Conservation (phyloP, 2,113 vertebrate species). For the Seriola rivoliana region DNA sequence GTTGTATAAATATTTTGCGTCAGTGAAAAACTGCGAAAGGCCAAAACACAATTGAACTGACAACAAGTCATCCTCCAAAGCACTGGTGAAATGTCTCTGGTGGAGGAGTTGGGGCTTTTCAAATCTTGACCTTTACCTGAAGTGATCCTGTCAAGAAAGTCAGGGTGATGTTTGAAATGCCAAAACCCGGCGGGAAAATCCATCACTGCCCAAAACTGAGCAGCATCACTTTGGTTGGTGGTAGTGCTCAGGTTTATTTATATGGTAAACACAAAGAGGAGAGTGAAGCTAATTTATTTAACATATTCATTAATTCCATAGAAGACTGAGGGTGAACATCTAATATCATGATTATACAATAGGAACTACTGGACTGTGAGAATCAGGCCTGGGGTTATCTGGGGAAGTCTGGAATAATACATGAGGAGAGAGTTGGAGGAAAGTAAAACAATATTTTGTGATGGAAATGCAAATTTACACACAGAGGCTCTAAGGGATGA, state of each 20-base stretch:
- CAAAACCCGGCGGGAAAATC: slow-evolving; percentile 21
- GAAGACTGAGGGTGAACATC: background rate
- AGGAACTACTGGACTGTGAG: background rate
- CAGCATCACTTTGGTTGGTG: background rate
- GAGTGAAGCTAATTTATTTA: background rate
- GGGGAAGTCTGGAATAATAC: slow-evolving; percentile 5
- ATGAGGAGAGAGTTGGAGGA: background rate
- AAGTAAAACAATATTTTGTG: background rate
- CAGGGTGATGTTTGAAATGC: slow-evolving; percentile 41
- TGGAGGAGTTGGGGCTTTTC: slow-evolving; percentile 22
- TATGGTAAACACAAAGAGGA: background rate
- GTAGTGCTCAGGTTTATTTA: background rate
- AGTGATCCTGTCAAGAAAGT: slow-evolving; percentile 32
- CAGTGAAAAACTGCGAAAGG: slow-evolving; percentile 43
- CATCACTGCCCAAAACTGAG: background rate
- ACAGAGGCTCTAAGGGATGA: slow-evolving; percentile 1
- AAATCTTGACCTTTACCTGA: slow-evolving; percentile 59
- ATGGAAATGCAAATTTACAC: background rate
- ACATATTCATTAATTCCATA: background rate
- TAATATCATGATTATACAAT: background rate
- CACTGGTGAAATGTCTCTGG: slow-evolving; percentile 32
- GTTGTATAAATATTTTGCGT: slow-evolving; percentile 5
- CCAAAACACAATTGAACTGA: slow-evolving; percentile 37
- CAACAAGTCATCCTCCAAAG: slow-evolving; percentile 37
- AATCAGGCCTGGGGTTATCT: background rate